Percentiles rank a stretch among this genome's conserved stretches.
These are phyloP conservation scores for Bicyclus anynana DNA, from an alignment of 1,140 invertebrate species.

Conservation along the genomic window DNA sequence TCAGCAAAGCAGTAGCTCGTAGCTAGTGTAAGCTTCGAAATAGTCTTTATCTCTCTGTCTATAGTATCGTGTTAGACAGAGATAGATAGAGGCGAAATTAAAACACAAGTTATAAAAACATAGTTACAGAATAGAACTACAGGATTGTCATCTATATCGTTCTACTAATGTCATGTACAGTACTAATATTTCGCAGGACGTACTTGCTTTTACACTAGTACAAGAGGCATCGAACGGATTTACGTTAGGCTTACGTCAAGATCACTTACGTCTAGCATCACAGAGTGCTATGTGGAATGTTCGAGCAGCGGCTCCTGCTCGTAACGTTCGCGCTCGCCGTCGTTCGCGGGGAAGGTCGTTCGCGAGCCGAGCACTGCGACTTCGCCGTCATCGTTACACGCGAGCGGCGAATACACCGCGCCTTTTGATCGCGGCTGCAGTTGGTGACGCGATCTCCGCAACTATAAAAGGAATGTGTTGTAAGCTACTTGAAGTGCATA, in stretches of 20 bases:
- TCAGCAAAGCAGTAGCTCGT: too few relatives aligned
- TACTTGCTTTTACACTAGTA: neutral
- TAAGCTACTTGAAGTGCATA: too few relatives aligned
- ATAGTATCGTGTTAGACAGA: too few relatives aligned
- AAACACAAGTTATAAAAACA: too few relatives aligned
- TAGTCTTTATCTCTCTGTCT: too few relatives aligned
- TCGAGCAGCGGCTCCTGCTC: conserved; percentile 58
- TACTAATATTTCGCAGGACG: too few relatives aligned
- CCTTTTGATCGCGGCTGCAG: conserved; percentile 38
- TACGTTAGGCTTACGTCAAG: conserved; percentile 1
- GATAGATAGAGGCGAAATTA: too few relatives aligned
- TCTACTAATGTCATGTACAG: too few relatives aligned
- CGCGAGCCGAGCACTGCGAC: conserved; percentile 43
- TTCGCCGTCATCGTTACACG: conserved; percentile 56
- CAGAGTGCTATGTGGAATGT: conserved; percentile 64
- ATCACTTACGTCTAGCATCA: conserved; percentile 61
- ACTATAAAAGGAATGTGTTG: neutral
- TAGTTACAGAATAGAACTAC: too few relatives aligned
- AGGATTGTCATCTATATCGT: too few relatives aligned
- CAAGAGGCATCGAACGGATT: neutral
- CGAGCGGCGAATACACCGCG: conserved; percentile 52
- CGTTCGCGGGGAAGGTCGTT: conserved; percentile 34
- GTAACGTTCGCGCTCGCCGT: conserved; percentile 21
- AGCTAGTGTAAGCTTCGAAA: too few relatives aligned
- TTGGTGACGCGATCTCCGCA: conserved; percentile 25